Evolutionary conservation across 2,888 invertebrate genomes (phyloP), one percentile per base, ranked within the genome.

Genomic region (Tetropium fuscum): DNA sequence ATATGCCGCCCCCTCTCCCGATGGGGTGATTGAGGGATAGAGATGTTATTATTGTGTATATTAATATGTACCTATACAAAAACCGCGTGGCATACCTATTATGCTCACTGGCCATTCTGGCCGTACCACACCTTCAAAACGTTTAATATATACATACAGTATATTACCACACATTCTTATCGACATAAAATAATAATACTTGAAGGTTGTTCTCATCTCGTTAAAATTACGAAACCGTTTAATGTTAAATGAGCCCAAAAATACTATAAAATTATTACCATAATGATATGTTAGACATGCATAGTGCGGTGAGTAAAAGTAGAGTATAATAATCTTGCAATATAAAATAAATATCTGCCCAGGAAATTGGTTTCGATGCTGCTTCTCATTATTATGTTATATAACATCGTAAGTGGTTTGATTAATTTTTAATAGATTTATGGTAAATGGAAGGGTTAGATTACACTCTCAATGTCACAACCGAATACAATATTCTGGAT

Each of bases 241-340:
- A 63, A 63, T 49, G 44, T 53, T 60, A 65, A 66, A 63, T 63
- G 58, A 59, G 59, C 49, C 61, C 44, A 59, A 65, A 67, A 64
- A 53, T 53, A 53, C 55, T 55, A 53, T 56, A 60, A 57, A 60
- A 61, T 67, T 63, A 59, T 65, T 63, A 60, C 56, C 58, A 51
- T 67, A 67, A 67, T 67, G 59, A 67, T 63, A 65, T 54, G 64
- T 60, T 66, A 55, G 53, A 45, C 38, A 41, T 30, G 59, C 56
- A 62, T 18, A 25, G 44, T 55, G 64, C 54, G 47, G 54, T 63
- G 54, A 63, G 34, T 60, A 56, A 64, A 53, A 53, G 49, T 44
- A 56, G 58, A 66, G 61, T 63, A 63, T 63, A 63, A 63, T 66
- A 66, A 65, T 62, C 57, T 59, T 38, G 51, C 60, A 2, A 32